Evolutionary conservation across 2,113 vertebrate genomes (phyloP).

Genomic region (Danio rerio): GRCz12tu NC_133176.1:36245001-36245500

Average conservation of each 20-base stretch:
- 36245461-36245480: conserved; percentile 5
- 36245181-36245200: conserved; percentile 24
- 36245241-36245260: conserved; percentile 31
- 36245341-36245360: conserved; percentile 39
- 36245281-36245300: conserved; percentile 15
- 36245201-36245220: conserved; percentile 42
- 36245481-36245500: conserved; percentile 7
- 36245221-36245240: conserved; percentile 39
- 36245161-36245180: conserved; percentile 2
- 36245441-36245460: conserved; percentile 27
- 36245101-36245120: not conserved
- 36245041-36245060: not conserved
- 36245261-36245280: conserved; percentile 31
- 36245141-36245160: conserved; percentile 15
- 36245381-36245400: conserved; percentile 46
- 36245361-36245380: conserved; percentile 19
- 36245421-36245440: conserved; percentile 42
- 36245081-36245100: not conserved
- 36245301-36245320: conserved; percentile 50
- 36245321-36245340: conserved; percentile 53
- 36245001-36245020: not conserved
- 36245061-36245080: not conserved
- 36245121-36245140: not conserved
- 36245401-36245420: conserved; percentile 42
- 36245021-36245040: not conserved